Base-by-base conservation (phyloP, 2,888 invertebrate genomes). In the Ichneumoninae sp. region DNA sequence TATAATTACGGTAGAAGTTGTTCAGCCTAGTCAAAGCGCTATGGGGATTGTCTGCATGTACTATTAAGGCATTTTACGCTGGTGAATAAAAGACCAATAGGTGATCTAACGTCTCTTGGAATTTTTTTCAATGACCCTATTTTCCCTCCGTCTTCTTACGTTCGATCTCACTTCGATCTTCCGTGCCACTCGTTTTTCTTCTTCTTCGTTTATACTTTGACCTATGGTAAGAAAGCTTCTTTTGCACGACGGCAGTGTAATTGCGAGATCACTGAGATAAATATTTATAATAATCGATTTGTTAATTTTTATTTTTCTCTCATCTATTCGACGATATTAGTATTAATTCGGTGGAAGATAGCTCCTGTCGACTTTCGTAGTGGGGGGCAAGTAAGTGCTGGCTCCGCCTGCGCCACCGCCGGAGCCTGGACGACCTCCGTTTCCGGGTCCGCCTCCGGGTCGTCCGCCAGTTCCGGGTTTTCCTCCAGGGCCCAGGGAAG, bases 331-430 rank as follows among this genome's bases (percentile, higher is more conserved):
- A 54, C 47, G 13, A 36, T 63, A 74, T 71, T 65, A 26, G 22
- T 80, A 47, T 63, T 77, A 78, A 81, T 84, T 89, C 7, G 93
- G 92, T 4, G 92, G 93, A 66, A 93, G 87, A 80, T 93, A 93
- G 75, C 85, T 89, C 80, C 89, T 89, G 57, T 90, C 90, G 44
- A 85, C 87, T 44, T 89, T 90, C 40, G 87, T 88, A 10, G 90
- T 88, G 1, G 91, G 90, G 5, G 91, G 91, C n/a, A 90, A 83
- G 63, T 91, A 90, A 40, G 86, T 88, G 60, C 85, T 87, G 52
- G 73, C 68, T 47, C 85, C 50, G 47, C 86, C 74, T 13, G 57
- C 54, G 19, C 78, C 69, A 13, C 69, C 65, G 2, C 83, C 77
- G 6, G 66, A 30, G n/a, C 65, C 57, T 4, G 78, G 77, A 13